Evolutionary conservation across 2,888 invertebrate species (phyloP).

Genomic region (Pheosia tremula): DNA sequence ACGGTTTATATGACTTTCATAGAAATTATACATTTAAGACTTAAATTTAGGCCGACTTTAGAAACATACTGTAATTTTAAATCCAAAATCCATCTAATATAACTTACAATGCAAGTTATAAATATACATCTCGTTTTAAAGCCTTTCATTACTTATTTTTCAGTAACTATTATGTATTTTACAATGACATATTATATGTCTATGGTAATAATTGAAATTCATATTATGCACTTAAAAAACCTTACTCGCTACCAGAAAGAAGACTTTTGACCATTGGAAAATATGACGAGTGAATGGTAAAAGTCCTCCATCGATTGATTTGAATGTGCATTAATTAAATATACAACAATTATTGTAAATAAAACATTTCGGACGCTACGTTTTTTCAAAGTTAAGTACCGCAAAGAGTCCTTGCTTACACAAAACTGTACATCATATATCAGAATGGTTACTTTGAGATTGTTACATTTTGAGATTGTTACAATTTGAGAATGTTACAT

Average conservation of each 20-base stretch:
- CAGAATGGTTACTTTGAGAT: too few species aligned
- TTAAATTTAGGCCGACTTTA: too few species aligned
- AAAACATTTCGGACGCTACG: constrained; percentile 50
- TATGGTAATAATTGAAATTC: constrained; percentile 41
- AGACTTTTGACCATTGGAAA: constrained; percentile 34
- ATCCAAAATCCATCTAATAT: constrained; percentile 14
- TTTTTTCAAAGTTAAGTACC: constrained; percentile 26
- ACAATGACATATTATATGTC: constrained; percentile 21
- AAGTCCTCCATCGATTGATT: constrained; percentile 31
- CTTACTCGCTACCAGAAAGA: constrained; percentile 38
- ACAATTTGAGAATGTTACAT: too few species aligned
- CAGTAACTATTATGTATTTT: constrained; percentile 26
- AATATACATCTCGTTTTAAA: constrained; percentile 29
- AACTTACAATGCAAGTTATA: constrained; percentile 23
- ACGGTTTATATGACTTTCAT: too few species aligned
- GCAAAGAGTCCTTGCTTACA: neutral
- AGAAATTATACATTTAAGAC: too few species aligned
- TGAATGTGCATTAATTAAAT: constrained; percentile 31
- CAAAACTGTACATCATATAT: too few species aligned
- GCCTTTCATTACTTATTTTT: constrained; percentile 25
- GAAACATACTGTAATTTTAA: neutral
- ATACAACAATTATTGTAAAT: constrained; percentile 36
- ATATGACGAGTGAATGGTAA: constrained; percentile 25
- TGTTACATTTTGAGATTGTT: too few species aligned
- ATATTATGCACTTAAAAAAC: constrained; percentile 40